Evolutionary conservation across 2,888 invertebrate species (phyloP), one percentile per base, ranked within the genome.

Genomic region (Penaeus monodon): DNA sequence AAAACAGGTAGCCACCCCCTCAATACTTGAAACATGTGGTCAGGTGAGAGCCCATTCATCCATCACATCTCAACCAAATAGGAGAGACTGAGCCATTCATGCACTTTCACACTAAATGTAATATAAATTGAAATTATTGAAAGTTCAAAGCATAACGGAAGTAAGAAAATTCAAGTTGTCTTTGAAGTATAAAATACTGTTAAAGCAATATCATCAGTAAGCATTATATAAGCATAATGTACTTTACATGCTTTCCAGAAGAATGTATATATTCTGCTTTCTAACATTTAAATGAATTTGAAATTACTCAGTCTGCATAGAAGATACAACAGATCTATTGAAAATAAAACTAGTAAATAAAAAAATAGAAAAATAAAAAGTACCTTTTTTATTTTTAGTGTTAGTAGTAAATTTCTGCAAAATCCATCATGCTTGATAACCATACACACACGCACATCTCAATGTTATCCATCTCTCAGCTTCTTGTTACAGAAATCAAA

Each of bases 101-200:
- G 77, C 78, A 74, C 76, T 77, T 74, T 73, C 85, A 85, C 79
- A 73, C 85, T 49, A 68, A 74, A 85, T 65, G 73, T 86, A 68
- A 70, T 78, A 81, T 17, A 57, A 68, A n/a, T 78, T 78, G 65
- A 81, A 70, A 70, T 80, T 33, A 87, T 65, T 63, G 77, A 83
- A 87, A 87, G 85, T 80, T 87, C 74, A 74, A 77, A 86, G 83
- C 68, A 83, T 44, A 79, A 82, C 79, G 77, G 79, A 87, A 87
- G 83, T 83, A 27, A 65, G 83, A 80, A 87, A 82, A 82, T 63
- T 79, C 22, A 81, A 66, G 81, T 29, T 63, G 70, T 83, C 74
- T 73, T 64, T 80, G 85, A 85, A 85, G 85, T 80, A 80, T 80
- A 77, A 68, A 73, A 44, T 83, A 80, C 73, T 83, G 57, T 57